These are phyloP conservation scores for Papilio dardanus DNA, from an alignment of 1,140 invertebrate species.

Conservation along the genomic window DNA sequence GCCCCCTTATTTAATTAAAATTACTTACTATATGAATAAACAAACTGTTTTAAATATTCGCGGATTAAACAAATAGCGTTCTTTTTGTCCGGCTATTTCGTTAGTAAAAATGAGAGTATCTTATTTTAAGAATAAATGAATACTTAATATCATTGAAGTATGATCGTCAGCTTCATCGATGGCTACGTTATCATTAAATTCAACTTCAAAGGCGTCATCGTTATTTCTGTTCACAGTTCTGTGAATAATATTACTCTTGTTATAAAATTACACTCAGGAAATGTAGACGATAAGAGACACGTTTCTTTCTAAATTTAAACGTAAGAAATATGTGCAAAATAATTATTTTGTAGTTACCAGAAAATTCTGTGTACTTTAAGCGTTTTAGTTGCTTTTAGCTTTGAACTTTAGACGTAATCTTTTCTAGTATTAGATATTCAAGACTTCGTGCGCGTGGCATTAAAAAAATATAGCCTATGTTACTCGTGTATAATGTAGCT, in stretches of 20 bases:
- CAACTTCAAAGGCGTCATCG: not conserved
- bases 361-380: too few relatives aligned
- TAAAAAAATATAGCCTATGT: too few relatives aligned
- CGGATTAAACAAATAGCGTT: too few relatives aligned
- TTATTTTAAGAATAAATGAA: not conserved
- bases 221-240: conserved; percentile 20
- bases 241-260: conserved; percentile 3
- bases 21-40: too few relatives aligned
- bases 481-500: too few relatives aligned
- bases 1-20: too few relatives aligned
- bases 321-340: not conserved
- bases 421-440: too few relatives aligned
- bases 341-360: too few relatives aligned
- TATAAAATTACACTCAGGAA: not conserved
- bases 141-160: not conserved
- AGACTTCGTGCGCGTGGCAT: too few relatives aligned
- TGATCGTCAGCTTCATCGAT: not conserved
- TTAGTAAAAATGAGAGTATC: not conserved
- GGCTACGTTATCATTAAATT: not conserved
- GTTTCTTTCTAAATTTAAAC: not conserved
- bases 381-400: not conserved
- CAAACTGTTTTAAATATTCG: too few relatives aligned
- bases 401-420: not conserved
- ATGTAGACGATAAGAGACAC: not conserved
- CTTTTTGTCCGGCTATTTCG: not conserved